Evolutionary conservation across 1,140 invertebrate species (phyloP).

Genomic region (Panulirus ornatus): DNA sequence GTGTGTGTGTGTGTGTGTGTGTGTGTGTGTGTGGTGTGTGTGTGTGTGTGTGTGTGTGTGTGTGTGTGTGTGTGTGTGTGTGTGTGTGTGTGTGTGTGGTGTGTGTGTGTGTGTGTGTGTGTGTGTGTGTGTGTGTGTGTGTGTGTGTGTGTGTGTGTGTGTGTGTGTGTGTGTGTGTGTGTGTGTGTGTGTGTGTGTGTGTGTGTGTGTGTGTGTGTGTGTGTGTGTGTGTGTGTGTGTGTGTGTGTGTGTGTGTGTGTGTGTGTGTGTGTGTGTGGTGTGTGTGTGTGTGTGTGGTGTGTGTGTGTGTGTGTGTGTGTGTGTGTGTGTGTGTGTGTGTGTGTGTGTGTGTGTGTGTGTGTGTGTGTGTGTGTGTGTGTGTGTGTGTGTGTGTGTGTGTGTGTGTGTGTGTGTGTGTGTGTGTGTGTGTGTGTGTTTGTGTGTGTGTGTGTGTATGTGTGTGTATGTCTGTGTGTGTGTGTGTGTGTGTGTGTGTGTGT

Average conservation of each 20-base stretch:
- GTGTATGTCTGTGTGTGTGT: neutral
- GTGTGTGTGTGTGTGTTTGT: neutral
- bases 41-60: neutral
- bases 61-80: neutral
- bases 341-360: too few species aligned
- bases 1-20: neutral
- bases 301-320: too few species aligned
- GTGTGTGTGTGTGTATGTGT: neutral
- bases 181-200: slow-evolving; percentile 14
- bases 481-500: neutral
- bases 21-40: slow-evolving; percentile 8
- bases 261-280: slow-evolving; percentile 3
- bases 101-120: slow-evolving; percentile 15
- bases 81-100: slow-evolving; percentile 12
- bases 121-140: neutral
- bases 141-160: slow-evolving; percentile 5
- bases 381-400: too few species aligned
- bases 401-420: neutral
- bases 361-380: too few species aligned
- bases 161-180: slow-evolving; percentile 11
- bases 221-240: neutral
- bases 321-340: too few species aligned
- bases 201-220: slow-evolving; percentile 15
- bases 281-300: slow-evolving; percentile 13
- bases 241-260: neutral